These are phyloP conservation scores for Paramormyrops kingsleyae DNA, from an alignment of 2,113 vertebrate species.

Conservation along the genomic window DNA sequence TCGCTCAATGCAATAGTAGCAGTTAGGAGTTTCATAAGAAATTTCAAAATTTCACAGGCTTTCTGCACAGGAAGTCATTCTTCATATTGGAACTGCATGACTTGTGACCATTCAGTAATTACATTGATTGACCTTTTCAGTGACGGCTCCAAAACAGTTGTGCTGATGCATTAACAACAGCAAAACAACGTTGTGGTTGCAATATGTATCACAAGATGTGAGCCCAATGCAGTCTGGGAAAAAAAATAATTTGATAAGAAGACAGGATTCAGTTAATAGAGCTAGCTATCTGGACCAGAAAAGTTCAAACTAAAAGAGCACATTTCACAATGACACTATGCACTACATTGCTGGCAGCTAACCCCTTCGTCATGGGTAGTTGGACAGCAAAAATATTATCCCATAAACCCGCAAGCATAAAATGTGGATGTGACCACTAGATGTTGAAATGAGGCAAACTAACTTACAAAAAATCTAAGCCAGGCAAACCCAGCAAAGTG, in stretches of 20 bases:
- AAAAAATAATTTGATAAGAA: background rate
- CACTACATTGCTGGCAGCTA: background rate
- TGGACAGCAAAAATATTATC: background rate
- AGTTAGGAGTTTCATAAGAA: constrained; percentile 5
- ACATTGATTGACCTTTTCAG: background rate
- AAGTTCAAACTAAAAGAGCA: background rate
- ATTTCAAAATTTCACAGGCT: background rate
- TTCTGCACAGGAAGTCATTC: background rate
- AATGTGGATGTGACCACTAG: background rate
- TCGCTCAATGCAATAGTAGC: background rate
- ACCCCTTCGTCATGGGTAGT: background rate
- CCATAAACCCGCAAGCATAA: background rate
- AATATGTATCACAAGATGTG: background rate
- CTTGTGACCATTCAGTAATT: constrained; percentile 1
- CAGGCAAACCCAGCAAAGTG: background rate
- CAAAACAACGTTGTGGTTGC: background rate
- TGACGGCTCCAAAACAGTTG: background rate
- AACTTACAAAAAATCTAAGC: background rate
- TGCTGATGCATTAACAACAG: background rate
- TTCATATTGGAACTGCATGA: background rate
- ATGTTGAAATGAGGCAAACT: background rate
- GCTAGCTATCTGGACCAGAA: background rate
- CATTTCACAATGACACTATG: background rate
- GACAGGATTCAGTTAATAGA: background rate
- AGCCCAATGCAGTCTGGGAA: background rate